phyloP scores from a whole-genome alignment of 2,113 vertebrate species.

The Miniopterus natalensis region DNA sequence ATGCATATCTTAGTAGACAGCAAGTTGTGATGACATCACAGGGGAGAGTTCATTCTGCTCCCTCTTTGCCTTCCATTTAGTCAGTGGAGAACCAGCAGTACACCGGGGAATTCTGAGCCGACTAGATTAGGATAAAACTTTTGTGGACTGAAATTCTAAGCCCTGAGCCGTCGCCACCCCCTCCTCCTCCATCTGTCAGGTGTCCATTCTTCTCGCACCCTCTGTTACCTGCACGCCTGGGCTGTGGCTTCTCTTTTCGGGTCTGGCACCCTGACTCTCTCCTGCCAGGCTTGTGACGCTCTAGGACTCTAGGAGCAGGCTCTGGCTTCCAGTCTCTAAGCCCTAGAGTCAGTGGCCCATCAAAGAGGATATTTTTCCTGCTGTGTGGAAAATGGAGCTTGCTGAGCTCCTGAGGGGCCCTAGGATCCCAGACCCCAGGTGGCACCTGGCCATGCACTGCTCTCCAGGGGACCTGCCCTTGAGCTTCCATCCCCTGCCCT shows the following conservation, averaged over 20 bases:
- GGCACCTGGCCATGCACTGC: background rate
- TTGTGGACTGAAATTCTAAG: background rate
- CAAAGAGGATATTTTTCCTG: background rate
- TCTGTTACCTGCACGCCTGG: background rate
- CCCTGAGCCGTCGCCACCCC: background rate
- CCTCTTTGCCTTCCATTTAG: background rate
- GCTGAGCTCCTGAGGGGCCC: background rate
- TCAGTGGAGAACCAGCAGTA: background rate
- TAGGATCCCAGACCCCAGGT: background rate
- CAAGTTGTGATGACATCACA: background rate
- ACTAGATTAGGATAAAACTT: background rate
- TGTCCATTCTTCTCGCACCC: background rate
- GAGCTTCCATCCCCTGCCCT: background rate
- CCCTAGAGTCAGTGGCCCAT: background rate
- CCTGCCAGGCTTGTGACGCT: background rate
- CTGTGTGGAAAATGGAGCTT: background rate
- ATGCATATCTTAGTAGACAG: background rate
- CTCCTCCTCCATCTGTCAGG: background rate
- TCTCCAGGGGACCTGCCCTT: background rate
- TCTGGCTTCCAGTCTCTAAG: background rate
- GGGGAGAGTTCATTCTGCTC: background rate
- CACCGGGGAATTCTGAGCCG: accelerated
- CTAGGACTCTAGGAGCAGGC: background rate
- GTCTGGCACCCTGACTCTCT: background rate
- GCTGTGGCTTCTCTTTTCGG: background rate